Evolutionary conservation across 1,140 invertebrate species (phyloP).

Genomic region (Alviniconcha marisindica): DNA sequence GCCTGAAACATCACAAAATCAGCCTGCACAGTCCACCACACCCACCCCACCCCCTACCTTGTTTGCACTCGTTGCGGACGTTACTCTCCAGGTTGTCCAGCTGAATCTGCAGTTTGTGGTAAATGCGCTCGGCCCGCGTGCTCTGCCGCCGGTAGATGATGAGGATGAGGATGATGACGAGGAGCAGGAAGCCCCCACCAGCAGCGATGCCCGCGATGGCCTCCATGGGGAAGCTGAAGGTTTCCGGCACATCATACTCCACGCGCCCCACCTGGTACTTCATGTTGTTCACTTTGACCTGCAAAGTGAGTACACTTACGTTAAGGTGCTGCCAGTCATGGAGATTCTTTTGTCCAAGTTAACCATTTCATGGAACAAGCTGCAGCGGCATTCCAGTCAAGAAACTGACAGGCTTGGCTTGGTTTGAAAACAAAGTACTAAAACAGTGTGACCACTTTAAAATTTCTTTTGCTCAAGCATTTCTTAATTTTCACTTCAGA

Average conservation of each 20-base stretch:
- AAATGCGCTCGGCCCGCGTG: constrained; percentile 95
- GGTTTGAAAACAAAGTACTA: too few species aligned
- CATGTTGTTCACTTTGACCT: constrained; percentile 88
- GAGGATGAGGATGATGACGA: constrained; percentile 90
- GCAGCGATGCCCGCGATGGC: constrained; percentile 72
- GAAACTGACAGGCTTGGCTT: too few species aligned
- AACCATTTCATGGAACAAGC: too few species aligned
- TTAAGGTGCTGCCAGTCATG: too few species aligned
- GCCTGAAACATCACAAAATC: too few species aligned
- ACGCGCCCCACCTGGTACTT: constrained; percentile 90
- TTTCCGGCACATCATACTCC: constrained; percentile 91
- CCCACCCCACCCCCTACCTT: too few species aligned
- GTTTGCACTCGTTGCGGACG: constrained; percentile 97
- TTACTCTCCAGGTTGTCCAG: constrained; percentile 99
- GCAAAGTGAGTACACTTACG: neutral
- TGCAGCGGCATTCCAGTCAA: too few species aligned
- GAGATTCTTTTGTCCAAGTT: too few species aligned
- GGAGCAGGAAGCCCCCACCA: constrained; percentile 87
- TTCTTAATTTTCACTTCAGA: too few species aligned
- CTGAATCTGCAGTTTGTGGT: constrained; percentile 98
- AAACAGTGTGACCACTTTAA: too few species aligned
- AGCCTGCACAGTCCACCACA: too few species aligned
- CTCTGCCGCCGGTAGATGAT: constrained; percentile 93
- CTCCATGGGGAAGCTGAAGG: constrained; percentile 84
- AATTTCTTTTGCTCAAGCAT: too few species aligned